phyloP scores from a whole-genome alignment of 1,140 invertebrate species.

The Formica selysi region DNA sequence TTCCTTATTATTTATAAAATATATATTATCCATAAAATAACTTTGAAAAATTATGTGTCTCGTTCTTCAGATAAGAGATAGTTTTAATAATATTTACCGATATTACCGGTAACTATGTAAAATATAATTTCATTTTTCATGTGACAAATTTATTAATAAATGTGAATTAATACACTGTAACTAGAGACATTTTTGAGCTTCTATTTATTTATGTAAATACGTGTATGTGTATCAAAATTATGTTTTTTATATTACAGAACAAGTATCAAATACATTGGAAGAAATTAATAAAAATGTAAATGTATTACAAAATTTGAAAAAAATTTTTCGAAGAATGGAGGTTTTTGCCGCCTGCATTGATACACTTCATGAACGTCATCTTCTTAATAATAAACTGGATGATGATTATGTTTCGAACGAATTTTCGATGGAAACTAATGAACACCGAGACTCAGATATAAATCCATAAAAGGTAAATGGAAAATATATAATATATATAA shows the following conservation, averaged over 20 bases:
- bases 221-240: background rate
- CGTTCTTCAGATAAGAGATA: background rate
- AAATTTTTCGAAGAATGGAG: slow-evolving; percentile 51
- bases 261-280: slow-evolving; percentile 3
- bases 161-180: slow-evolving; percentile 14
- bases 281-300: background rate
- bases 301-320: background rate
- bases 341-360: slow-evolving; percentile 47
- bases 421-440: background rate
- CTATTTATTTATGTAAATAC: slow-evolving; percentile 15
- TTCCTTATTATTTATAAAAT: background rate
- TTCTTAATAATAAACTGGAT: slow-evolving; percentile 44
- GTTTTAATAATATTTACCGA: background rate
- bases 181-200: background rate
- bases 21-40: slow-evolving; percentile 5
- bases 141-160: slow-evolving; percentile 8
- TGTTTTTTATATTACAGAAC: slow-evolving; percentile 19
- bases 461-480: background rate
- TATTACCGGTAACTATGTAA: background rate
- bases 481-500: background rate
- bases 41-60: background rate
- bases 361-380: slow-evolving; percentile 56
- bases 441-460: background rate
- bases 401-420: slow-evolving; percentile 66
- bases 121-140: background rate